Evolutionary conservation across 2,113 vertebrate species (phyloP), one percentile per base, ranked within the genome.

Genomic region (Etheostoma cragini): DNA sequence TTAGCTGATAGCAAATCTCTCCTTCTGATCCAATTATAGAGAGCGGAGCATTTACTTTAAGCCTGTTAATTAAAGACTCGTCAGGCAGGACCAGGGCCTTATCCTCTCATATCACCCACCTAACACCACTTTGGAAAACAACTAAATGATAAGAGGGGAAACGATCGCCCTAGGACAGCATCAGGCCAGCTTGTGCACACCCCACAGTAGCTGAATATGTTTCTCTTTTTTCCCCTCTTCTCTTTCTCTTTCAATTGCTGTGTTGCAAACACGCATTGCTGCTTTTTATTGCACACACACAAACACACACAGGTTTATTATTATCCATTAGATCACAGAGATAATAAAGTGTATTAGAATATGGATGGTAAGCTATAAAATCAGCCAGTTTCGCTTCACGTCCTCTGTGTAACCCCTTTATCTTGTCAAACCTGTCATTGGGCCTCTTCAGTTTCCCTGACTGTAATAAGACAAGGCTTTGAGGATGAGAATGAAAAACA

Each of bases 21-120:
- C 67, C 72, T 86, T 91, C 89, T 89, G 94, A 95, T 94, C 93
- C 92, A 93, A 92, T 94, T 94, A 92, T 72, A 86, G 87, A 62
- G 81, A 92, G 89, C 81, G 47, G 90, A 94, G 92, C 93, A 82
- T 94, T 94, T 93, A 93, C 89, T 93, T 94, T 92, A 94, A 94
- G 93, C 92, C 84, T 88, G 87, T 93, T 95, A 95, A 95, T 95
- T 95, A 94, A 91, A 91, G 91, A 83, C 83, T 86, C 71, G 80
- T 92, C 87, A 87, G 92, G 88, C 91, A 90, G 88, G 84, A 86
- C 83, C 56, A 12, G n/a, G 78, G 73, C 82, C 81, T 92, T 89
- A 91, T 92, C 88, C 93, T 88, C 87, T 86, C 85, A 70, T 91
- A 87, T 93, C 94, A 84, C 82, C 86, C 76, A 88, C 84, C 86